Conservation (phyloP, 2,888 invertebrate species). For the Eupithecia pulchellata region DNA sequence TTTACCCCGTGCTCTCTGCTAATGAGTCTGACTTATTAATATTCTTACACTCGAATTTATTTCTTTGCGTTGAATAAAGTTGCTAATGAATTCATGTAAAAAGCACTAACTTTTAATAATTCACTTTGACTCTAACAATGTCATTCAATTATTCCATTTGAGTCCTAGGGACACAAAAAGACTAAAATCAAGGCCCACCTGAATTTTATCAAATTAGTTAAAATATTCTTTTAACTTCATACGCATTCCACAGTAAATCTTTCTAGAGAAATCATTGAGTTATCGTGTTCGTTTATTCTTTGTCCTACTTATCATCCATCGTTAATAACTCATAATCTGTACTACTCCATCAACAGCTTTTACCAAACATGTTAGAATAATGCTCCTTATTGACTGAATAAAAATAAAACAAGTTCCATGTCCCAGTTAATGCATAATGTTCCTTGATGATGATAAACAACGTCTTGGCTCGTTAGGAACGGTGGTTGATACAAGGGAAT, state of each 20-base stretch:
- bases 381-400: conserved; percentile 14
- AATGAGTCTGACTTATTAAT: conserved; percentile 44
- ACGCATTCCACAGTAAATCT: neutral
- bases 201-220: neutral
- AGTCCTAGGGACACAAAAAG: conserved; percentile 1
- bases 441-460: conserved; percentile 26
- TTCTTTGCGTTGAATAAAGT: conserved; percentile 41
- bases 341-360: neutral
- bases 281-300: neutral
- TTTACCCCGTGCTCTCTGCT: conserved; percentile 32
- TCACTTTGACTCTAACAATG: conserved; percentile 14
- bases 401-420: conserved; percentile 25
- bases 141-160: conserved; percentile 17
- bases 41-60: conserved; percentile 40
- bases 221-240: neutral
- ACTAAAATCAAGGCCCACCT: neutral
- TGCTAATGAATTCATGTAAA: conserved; percentile 38
- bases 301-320: too few relatives aligned
- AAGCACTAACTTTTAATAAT: conserved; percentile 19
- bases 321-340: neutral
- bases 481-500: conserved; percentile 20
- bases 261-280: neutral
- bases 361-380: conserved; percentile 24
- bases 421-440: conserved; percentile 18
- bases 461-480: conserved; percentile 25